Evolutionary conservation across 2,888 invertebrate genomes (phyloP).

Genomic region (Morpho helenor): DNA sequence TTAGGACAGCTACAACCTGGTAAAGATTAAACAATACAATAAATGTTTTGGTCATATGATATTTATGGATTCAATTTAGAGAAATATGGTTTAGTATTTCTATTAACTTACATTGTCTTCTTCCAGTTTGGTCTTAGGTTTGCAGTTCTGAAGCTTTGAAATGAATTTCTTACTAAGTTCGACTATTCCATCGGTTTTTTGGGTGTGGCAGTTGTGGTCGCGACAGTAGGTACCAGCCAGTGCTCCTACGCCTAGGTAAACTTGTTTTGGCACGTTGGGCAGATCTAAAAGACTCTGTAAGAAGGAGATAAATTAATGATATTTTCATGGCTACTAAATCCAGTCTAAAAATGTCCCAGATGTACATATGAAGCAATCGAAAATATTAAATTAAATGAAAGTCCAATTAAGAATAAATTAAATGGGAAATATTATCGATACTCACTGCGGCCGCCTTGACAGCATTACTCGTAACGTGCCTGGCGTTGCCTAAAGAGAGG

Average conservation of each 20-base stretch:
- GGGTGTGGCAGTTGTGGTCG: conserved; percentile 79
- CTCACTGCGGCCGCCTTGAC: conserved; percentile 80
- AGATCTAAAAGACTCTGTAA: conserved; percentile 78
- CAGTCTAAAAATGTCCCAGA: too few relatives aligned
- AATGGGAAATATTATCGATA: conserved; percentile 17
- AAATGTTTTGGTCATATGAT: too few relatives aligned
- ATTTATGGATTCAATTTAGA: too few relatives aligned
- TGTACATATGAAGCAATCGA: too few relatives aligned
- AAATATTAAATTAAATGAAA: too few relatives aligned
- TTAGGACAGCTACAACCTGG: conserved; percentile 84
- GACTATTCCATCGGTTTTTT: conserved; percentile 76
- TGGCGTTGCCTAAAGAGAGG: conserved; percentile 83
- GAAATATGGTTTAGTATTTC: background rate
- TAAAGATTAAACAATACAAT: too few relatives aligned
- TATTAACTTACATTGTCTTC: conserved; percentile 78
- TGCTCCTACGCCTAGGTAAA: conserved; percentile 86
- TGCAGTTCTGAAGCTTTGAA: conserved; percentile 83
- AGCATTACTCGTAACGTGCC: conserved; percentile 83
- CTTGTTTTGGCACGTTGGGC: conserved; percentile 81
- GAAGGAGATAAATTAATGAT: conserved; percentile 1
- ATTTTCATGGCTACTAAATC: too few relatives aligned
- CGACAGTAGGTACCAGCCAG: conserved; percentile 85
- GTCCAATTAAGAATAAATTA: too few relatives aligned
- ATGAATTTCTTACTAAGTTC: conserved; percentile 81
- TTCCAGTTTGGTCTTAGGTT: conserved; percentile 80